Evolutionary conservation across 2,113 vertebrate species (phyloP), one percentile per base, ranked within the genome.

Genomic region (Montifringilla adamsi): DNA sequence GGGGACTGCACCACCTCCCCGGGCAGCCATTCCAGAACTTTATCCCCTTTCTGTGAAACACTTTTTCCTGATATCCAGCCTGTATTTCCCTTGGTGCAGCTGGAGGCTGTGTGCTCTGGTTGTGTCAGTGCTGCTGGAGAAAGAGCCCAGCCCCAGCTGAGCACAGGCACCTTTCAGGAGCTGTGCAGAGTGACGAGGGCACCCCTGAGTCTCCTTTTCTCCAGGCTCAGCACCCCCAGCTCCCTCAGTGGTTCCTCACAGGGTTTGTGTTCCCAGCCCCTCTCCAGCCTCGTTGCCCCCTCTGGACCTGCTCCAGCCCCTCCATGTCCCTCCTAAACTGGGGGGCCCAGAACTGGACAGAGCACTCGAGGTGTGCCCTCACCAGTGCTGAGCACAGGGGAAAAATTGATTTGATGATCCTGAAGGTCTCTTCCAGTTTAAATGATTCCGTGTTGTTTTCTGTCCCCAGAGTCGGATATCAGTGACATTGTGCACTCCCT

Each of bases 401-500:
- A 15, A 7, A 23, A 23, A 15, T 7, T 33, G 31, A 8, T 58
- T 24, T 7, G 11, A 1, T 21, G 17, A 10, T 26, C 11, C 70
- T 53, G 13, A 14, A 17, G 46, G 8, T 27, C 5, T 55, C 37
- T 28, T 12, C n/a, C 68, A 37, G 11, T 41, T 12, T 0, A 2
- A 30, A 4, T 16, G 53, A 13, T 28, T 11, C 3, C 6, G 0
- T 23, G 41, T 4, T 74, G 33, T 92, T 72, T 60, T 91, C 47
- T 97, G 35, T 78, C 83, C 35, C 41, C 47, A 99, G 99, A 97
- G 4, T 98, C 98, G 0, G 98, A 98, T 46, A 98, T 99, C 53
- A 97, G 97, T 9, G 98, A 98, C 87, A 97, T 99, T 46, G 93
- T 99, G 83, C 98, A 81, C 60, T 98, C 98, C 96, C 97, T 99